Evolutionary conservation across 2,888 invertebrate species (phyloP).

Genomic region (Papilio protenor): DNA sequence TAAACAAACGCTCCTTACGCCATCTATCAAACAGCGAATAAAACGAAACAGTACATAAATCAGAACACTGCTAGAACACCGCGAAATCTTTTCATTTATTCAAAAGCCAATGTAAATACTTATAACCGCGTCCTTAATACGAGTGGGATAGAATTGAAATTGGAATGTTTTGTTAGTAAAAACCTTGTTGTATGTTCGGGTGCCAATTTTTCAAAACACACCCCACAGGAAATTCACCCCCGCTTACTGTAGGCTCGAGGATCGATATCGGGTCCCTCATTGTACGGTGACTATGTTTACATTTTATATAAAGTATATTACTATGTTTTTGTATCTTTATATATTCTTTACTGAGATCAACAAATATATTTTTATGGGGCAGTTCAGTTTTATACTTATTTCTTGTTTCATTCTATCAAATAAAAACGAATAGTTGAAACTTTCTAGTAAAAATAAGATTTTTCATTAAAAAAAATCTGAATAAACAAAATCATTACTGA

Average conservation of each 20-base stretch:
- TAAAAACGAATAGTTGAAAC: neutral
- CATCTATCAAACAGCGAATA: conserved; percentile 46
- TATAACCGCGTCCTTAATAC: conserved; percentile 51
- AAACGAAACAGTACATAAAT: conserved; percentile 60
- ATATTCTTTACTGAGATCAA: neutral
- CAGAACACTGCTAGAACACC: conserved; percentile 58
- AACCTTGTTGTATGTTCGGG: conserved; percentile 65
- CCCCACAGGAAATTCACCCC: conserved; percentile 74
- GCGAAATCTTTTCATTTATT: conserved; percentile 53
- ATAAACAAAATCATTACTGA: neutral
- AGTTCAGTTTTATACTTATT: conserved; percentile 13
- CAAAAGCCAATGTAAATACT: conserved; percentile 47
- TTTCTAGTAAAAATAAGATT: neutral
- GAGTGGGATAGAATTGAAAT: conserved; percentile 56
- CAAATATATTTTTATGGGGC: conserved; percentile 19
- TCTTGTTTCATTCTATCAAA: neutral
- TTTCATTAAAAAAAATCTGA: neutral
- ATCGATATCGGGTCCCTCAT: conserved; percentile 76
- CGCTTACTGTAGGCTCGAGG: conserved; percentile 77
- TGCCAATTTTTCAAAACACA: conserved; percentile 84
- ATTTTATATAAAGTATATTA: conserved; percentile 52
- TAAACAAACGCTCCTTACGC: conserved; percentile 46
- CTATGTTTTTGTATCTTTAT: conserved; percentile 15
- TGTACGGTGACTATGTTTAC: conserved; percentile 67
- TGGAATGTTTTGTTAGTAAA: conserved; percentile 47